These are phyloP conservation scores for Dascillus cervinus DNA, from an alignment of 2,888 invertebrate genomes.

Conservation along the genomic window DNA sequence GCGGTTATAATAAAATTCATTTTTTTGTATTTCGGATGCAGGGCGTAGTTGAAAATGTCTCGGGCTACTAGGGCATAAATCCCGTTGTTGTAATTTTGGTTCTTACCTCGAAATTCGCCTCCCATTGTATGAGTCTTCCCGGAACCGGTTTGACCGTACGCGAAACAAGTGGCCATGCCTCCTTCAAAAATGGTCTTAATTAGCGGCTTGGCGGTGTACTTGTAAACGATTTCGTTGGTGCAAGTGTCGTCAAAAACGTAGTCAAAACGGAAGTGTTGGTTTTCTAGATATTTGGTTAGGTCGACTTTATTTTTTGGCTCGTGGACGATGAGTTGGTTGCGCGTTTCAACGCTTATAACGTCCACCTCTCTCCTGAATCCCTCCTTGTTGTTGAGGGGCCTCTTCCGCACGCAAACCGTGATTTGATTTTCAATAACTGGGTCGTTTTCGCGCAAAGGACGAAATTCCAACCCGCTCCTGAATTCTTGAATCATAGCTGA, in stretches of 20 bases:
- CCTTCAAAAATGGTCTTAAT: conserved; percentile 98
- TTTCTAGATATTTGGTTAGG: conserved; percentile 95
- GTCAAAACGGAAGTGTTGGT: conserved; percentile 96
- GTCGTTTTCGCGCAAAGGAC: conserved; percentile 77
- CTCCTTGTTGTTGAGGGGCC: conserved; percentile 94
- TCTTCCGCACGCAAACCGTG: conserved; percentile 95
- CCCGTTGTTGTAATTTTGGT: conserved; percentile 90
- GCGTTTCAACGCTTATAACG: conserved; percentile 92
- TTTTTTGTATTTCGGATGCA: conserved; percentile 65
- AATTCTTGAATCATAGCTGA: conserved; percentile 90
- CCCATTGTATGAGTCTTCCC: conserved; percentile 99
- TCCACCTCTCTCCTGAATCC: conserved; percentile 78
- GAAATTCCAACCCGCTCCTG: conserved; percentile 74
- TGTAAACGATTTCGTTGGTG: conserved; percentile 94
- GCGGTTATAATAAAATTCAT: conserved; percentile 84
- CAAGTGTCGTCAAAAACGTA: conserved; percentile 96
- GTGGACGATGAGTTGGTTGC: conserved; percentile 79
- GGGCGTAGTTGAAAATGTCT: conserved; percentile 69
- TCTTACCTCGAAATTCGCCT: conserved; percentile 86
- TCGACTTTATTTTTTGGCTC: conserved; percentile 95
- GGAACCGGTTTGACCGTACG: conserved; percentile 98
- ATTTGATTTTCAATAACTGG: conserved; percentile 88
- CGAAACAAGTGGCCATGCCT: conserved; percentile 99
- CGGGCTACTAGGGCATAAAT: conserved; percentile 96
- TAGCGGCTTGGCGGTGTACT: conserved; percentile 96